Base-by-base conservation (phyloP, 2,113 vertebrate species). In the Istiophorus platypterus region DNA sequence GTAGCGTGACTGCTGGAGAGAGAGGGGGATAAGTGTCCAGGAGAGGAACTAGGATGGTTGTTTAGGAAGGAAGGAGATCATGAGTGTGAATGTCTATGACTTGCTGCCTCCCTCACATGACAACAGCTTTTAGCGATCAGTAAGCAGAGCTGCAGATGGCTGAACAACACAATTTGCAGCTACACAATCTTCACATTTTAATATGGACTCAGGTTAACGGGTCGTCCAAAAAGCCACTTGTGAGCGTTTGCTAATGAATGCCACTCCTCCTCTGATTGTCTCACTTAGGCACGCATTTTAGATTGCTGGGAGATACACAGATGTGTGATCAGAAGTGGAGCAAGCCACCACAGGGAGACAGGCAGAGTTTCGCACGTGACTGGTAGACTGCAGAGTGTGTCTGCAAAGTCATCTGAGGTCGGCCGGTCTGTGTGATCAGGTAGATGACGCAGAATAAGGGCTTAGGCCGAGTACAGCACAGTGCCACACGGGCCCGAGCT, bases 351-450 rank as follows among this genome's bases (percentile, higher is more conserved):
- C 74, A 62, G 81, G 77, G 86, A 81, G 77, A 82, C 72, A 82
- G 82, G 80, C 76, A 82, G 85, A 76, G 85, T 68, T 80, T 45
- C 0, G 31, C 91, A 94, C 90, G 89, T 93, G 93, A 88, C 91
- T 88, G 72, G 63, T 70, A 87, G 92, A 94, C 93, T 93, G 92
- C 92, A 92, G 89, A 89, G 88, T 80, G 84, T 92, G 91, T 92
- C 93, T 93, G 92, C 93, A 93, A 94, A 92, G 93, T 94, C 93
- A 94, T 93, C 93, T 92, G 93, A 94, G 93, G 93, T 94, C 89
- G 45, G 71, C 81, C 84, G 64, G 89, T 90, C 80, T 85, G 52
- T 83, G 82, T 86, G 86, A 85, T 91, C 84, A 77, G 83, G 76
- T 74, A 68, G 86, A 91, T 88, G 89, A 89, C 7, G 87, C 89